Evolutionary conservation across 2,113 vertebrate species (phyloP), one percentile per base, ranked within the genome.

Genomic region (Bubo bubo): DNA sequence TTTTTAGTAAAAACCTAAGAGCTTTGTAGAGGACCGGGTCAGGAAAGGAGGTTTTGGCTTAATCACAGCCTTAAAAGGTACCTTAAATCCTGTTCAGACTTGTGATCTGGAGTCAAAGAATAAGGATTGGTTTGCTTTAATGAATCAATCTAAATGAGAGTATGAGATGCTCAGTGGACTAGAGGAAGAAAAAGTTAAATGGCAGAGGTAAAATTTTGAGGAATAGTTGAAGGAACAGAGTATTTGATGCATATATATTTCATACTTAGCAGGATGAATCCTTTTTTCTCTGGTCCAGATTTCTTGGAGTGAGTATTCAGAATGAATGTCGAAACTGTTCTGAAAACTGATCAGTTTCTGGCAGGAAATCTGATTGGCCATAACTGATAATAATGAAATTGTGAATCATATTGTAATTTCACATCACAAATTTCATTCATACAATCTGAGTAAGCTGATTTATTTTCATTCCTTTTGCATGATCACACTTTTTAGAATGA

Each of bases 321-420:
- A 90, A 88, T 9, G 8, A 80, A 70, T 7, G 6, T 66, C 1
- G 0, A 92, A 94, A 90, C 37, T 62, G 59, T 13, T 47, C 85
- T 83, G 41, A 27, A 83, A 79, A 83, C 12, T 41, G 67, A 50
- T 72, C 41, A 67, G 34, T 66, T 86, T 86, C 75, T 88, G 50
- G 28, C 32, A 83, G 45, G 52, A 94, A 85, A 91, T 85, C 60
- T 9, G 1, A 21, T 67, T 71, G 52, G 52, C 56, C 76, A 35
- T 88, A 82, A 73, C 16, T 73, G 45, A 72, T 79, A 90, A 74
- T 62, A 93, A 92, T 60, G 39, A 88, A 93, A 94, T 82, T 64
- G 30, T 79, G 88, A 89, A 89, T 74, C 18, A 41, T 17, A 62
- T 62, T 70, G 66, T 64, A 67, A 77, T 79, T 91, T 94, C 17